Base-by-base conservation (phyloP, 2,797 vertebrate genomes). In the Bradypus variegatus region DNA sequence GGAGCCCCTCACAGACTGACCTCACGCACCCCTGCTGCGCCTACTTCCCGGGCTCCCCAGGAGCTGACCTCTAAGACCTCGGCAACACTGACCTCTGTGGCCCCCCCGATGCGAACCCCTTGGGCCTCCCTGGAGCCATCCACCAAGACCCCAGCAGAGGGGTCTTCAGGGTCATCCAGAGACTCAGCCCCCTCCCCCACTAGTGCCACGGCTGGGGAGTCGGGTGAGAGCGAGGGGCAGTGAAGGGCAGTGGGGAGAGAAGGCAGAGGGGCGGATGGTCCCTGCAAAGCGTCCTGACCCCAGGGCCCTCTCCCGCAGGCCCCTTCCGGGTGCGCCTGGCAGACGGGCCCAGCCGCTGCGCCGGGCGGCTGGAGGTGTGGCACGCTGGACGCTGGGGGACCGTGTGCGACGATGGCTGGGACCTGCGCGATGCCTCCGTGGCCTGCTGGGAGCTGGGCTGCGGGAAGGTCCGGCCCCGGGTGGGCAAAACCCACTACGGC, bases 391-490 rank as follows among this genome's bases (percentile, higher is more conserved):
- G 10, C n/a, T 97, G 97, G 97, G 97, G 97, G 10, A 97, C 97
- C 0, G 91, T 97, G 55, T 97, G 97, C 0, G 96, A 97, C 0
- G 97, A 97, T 0, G 70, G 36, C 85, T 97, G 97, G 97, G 96
- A 96, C 50, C 95, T 96, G 48, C 45, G 33, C 1, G 96, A 97
- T 0, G 91, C 95, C 0, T 25, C 70, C 0, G 97, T 97, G 65
- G 96, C 94, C 67, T 97, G 97, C 91, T 53, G 95, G 94, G 96
- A 97, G 50, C 93, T 97, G 58, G 97, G 97, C 64, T 97, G 97
- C 0, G 97, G 96, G 4, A 89, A 29, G 0, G 94, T 97, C 53
- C 62, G 16, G 94, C 94, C 94, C 31, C 95, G 78, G 1, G 89
- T 11, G 82, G 94, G 15, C 82, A 96, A 96, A 78, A 97, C 96